These are phyloP conservation scores for Synanceia verrucosa DNA, from an alignment of 2,797 vertebrate genomes.

Conservation along the genomic window DNA sequence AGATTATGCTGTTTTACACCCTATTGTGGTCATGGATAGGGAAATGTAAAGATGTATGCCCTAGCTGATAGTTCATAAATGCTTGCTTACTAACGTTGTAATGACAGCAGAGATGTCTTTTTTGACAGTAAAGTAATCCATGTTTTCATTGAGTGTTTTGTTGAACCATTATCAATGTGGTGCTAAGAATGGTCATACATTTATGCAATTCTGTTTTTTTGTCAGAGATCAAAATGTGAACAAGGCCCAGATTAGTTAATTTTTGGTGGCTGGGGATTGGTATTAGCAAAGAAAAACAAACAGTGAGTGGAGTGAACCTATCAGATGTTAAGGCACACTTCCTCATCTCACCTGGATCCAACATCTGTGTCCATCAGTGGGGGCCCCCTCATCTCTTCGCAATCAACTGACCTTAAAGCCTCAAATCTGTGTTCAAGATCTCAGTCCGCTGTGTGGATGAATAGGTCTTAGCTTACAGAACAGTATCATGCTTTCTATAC, in stretches of 20 bases:
- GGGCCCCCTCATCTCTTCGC: neutral
- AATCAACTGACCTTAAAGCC: conserved; percentile 7
- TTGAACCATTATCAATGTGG: too few species aligned
- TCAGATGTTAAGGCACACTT: neutral
- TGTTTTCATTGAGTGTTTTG: too few species aligned
- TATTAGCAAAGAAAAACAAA: neutral
- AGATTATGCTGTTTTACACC: neutral
- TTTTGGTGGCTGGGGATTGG: neutral
- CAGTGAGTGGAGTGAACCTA: neutral
- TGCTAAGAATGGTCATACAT: too few species aligned
- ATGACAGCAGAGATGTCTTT: too few species aligned
- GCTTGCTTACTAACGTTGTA: too few species aligned
- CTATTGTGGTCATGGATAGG: neutral
- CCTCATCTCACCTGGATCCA: neutral
- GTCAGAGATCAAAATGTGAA: too few species aligned
- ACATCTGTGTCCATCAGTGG: neutral
- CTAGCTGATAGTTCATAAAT: neutral
- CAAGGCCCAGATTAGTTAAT: too few species aligned
- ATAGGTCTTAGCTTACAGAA: neutral
- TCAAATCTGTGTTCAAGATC: conserved; percentile 17
- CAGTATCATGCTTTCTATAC: conserved; percentile 18
- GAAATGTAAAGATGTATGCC: neutral
- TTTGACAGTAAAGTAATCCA: too few species aligned
- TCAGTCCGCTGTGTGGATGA: conserved; percentile 9
- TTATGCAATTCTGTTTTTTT: too few species aligned